Evolutionary conservation across 2,888 invertebrate genomes (phyloP).

Genomic region (Drosophila seclusa): DNA sequence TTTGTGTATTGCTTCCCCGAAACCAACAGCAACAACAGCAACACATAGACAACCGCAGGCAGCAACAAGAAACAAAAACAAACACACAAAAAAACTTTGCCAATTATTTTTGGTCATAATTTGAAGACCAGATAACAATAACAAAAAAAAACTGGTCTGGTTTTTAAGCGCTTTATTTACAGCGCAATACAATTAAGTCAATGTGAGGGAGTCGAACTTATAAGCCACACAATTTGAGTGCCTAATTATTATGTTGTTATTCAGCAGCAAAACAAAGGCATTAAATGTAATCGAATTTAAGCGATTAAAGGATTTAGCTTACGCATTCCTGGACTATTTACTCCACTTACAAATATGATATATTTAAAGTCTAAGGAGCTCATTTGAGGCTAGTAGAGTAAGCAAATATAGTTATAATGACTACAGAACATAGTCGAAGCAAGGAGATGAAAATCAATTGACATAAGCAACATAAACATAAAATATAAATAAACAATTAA

Average conservation of each 20-base stretch:
- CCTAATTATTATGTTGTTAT: conserved; percentile 11
- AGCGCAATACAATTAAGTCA: conserved; percentile 51
- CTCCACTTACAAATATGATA: neutral
- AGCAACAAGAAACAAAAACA: neutral
- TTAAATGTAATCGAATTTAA: neutral
- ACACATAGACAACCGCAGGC: neutral
- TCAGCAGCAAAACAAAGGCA: conserved; percentile 8
- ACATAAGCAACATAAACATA: neutral
- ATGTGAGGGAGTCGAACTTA: conserved; percentile 25
- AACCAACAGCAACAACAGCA: conserved; percentile 15
- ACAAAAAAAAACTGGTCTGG: conserved; percentile 48
- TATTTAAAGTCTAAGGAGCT: neutral
- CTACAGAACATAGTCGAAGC: no score
- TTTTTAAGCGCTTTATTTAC: conserved; percentile 56
- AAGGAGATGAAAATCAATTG: neutral
- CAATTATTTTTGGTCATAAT: conserved; percentile 70
- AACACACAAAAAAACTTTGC: conserved; percentile 27
- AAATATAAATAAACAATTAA: neutral
- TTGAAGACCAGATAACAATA: conserved; percentile 35
- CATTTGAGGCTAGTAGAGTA: no score
- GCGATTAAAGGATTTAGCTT: neutral
- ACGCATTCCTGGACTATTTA: neutral
- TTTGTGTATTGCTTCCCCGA: conserved; percentile 35
- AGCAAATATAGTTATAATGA: no score
- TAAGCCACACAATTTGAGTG: conserved; percentile 14